Evolutionary conservation across 2,113 vertebrate genomes (phyloP), one percentile per base, ranked within the genome.

Genomic region (Tetraodon nigroviridis): DNA sequence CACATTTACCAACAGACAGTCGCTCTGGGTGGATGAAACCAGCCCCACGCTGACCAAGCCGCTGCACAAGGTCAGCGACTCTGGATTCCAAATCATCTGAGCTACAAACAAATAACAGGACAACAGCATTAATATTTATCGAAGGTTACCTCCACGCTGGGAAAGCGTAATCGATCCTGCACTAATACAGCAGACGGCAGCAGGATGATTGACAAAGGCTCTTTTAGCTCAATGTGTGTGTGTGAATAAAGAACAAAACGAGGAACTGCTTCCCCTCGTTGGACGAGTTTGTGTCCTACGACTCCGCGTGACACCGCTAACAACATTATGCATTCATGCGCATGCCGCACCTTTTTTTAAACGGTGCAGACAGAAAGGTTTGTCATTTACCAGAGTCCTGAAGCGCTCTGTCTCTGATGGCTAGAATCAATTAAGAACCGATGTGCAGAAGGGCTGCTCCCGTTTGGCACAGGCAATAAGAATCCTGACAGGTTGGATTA

Each of bases 91-190:
- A 52, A 70, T 73, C 69, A 64, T 84, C 67, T 69, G 72, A 77
- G 72, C 64, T 41, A 67, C 58, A 42, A 69, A 67, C 59, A 76
- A 67, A 70, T 22, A 42, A 61, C 77, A 82, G 52, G 51, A 79
- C 15, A 22, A 5, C 40, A 17, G 21, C 66, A 82, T 85, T 67
- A 81, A 88, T 87, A 82, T 88, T 85, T 72, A 86, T 84, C 65
- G 52, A 52, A 65, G 74, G 85, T 81, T 56, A 74, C 21, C 69
- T 54, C 51, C 67, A 69, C 68, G 57, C 59, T 68, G 55, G 51
- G 32, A 77, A 81, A 80, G 59, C 62, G 71, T 67, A 62, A 78
- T 55, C 53, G 75, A 70, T 67, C 45, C 64, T 22, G 5, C 52
- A 8, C 15, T 61, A 61, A 83, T 58, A 69, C 60, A 62, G 22